Evolutionary conservation across 1,140 invertebrate genomes (phyloP).

Genomic region (Eupeodes corollae): DNA sequence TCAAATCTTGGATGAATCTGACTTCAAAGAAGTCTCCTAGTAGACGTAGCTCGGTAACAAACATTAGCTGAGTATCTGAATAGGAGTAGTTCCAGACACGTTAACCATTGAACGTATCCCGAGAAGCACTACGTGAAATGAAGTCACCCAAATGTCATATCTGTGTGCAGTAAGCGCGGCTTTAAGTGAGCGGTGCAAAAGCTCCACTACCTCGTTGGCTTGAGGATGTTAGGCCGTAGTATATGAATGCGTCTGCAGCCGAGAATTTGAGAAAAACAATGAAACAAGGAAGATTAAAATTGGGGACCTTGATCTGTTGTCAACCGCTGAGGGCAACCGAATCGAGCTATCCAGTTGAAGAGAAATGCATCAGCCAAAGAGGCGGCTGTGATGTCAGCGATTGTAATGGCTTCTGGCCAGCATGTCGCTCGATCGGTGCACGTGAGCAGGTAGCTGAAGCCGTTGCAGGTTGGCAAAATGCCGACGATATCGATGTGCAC

Average conservation of each 20-base stretch:
- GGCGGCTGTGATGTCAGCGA: conserved; percentile 32
- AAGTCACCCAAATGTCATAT: too few species aligned
- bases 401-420: conserved; percentile 36
- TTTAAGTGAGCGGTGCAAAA: conserved; percentile 37
- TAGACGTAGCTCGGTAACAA: too few species aligned
- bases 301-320: conserved; percentile 32
- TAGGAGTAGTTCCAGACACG: too few species aligned
- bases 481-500: conserved; percentile 2
- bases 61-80: too few species aligned
- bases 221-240: conserved; percentile 35
- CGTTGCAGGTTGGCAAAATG: conserved; percentile 20
- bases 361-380: conserved; percentile 12
- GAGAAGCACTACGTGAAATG: too few species aligned
- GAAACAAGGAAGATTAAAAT: conserved; percentile 30
- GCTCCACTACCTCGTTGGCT: conserved; percentile 36
- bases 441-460: conserved; percentile 34
- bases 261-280: conserved; percentile 10
- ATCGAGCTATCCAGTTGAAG: conserved; percentile 21
- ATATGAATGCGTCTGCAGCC: conserved; percentile 16
- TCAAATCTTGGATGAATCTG: too few species aligned
- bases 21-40: too few species aligned
- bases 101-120: too few species aligned
- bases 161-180: too few species aligned
- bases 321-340: conserved; percentile 20
- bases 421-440: conserved; percentile 38